Conservation (phyloP, 2,888 invertebrate species). For the Luperina nickerlii region DNA sequence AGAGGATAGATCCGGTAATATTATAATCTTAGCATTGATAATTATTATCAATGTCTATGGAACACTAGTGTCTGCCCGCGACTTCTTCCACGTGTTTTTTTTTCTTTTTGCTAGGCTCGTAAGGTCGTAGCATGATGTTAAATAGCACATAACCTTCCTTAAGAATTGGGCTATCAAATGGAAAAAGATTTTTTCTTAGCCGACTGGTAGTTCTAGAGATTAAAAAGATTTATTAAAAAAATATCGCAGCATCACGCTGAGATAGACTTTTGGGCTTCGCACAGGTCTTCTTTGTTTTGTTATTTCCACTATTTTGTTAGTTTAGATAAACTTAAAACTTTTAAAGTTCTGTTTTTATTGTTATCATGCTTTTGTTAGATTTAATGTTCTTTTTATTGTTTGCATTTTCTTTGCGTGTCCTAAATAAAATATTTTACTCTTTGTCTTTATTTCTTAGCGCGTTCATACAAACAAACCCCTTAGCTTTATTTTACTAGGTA, state of each 20-base stretch:
- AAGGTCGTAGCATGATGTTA: neutral
- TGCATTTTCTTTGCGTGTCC: neutral
- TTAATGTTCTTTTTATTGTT: too few relatives aligned
- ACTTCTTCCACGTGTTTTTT: neutral
- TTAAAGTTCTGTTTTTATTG: neutral
- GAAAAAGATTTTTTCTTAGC: neutral
- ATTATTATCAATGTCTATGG: neutral
- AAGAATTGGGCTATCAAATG: neutral
- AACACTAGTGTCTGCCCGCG: neutral
- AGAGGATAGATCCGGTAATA: neutral
- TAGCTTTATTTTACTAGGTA: neutral
- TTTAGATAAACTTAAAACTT: too few relatives aligned
- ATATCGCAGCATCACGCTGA: too few relatives aligned
- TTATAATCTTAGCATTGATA: neutral
- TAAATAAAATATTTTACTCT: neutral
- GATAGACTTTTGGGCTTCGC: too few relatives aligned
- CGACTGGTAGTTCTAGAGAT: neutral
- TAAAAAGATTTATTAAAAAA: too few relatives aligned
- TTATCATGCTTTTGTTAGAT: too few relatives aligned
- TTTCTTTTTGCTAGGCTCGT: neutral
- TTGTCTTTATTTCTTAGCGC: neutral
- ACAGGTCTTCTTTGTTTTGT: too few relatives aligned
- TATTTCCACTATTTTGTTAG: too few relatives aligned
- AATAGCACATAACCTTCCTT: neutral
- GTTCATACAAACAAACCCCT: neutral